Evolutionary conservation across 2,888 invertebrate genomes (phyloP).

Genomic region (Eupithecia abbreviata): DNA sequence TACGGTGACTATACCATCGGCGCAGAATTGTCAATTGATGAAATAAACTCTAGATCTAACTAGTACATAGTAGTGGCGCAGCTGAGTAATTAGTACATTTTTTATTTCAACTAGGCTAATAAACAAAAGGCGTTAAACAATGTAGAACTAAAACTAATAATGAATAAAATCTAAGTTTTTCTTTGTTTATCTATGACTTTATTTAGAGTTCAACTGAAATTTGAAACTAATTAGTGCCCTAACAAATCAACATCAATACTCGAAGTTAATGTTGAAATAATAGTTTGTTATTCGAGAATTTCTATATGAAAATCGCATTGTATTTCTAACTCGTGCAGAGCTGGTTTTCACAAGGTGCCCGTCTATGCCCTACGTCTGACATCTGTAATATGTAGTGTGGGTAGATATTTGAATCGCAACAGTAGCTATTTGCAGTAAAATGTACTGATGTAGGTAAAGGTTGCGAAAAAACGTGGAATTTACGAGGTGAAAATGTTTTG

Average conservation of each 20-base stretch:
- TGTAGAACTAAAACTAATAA: background rate
- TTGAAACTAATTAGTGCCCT: slow-evolving; percentile 1
- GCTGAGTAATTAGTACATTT: background rate
- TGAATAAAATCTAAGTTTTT: background rate
- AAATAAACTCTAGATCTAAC: no score
- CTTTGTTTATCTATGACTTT: background rate
- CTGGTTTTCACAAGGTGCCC: slow-evolving; percentile 50
- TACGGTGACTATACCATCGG: no score
- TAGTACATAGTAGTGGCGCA: no score
- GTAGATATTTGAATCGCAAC: slow-evolving; percentile 28
- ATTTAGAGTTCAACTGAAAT: background rate
- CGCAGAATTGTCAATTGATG: no score
- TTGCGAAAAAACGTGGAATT: slow-evolving; percentile 24
- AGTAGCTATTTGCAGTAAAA: slow-evolving; percentile 39
- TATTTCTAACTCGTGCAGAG: slow-evolving; percentile 20
- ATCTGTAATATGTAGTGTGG: slow-evolving; percentile 36
- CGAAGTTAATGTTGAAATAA: slow-evolving; percentile 2
- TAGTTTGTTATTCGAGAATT: slow-evolving; percentile 2
- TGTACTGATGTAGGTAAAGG: slow-evolving; percentile 28
- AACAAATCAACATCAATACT: slow-evolving; percentile 2
- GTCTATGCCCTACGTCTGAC: slow-evolving; percentile 64
- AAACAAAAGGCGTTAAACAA: background rate
- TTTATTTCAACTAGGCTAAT: background rate
- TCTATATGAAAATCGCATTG: slow-evolving; percentile 8
- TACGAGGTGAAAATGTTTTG: slow-evolving; percentile 29